Conservation (phyloP, 2,113 vertebrate species). For the Platysteira castanea region DNA sequence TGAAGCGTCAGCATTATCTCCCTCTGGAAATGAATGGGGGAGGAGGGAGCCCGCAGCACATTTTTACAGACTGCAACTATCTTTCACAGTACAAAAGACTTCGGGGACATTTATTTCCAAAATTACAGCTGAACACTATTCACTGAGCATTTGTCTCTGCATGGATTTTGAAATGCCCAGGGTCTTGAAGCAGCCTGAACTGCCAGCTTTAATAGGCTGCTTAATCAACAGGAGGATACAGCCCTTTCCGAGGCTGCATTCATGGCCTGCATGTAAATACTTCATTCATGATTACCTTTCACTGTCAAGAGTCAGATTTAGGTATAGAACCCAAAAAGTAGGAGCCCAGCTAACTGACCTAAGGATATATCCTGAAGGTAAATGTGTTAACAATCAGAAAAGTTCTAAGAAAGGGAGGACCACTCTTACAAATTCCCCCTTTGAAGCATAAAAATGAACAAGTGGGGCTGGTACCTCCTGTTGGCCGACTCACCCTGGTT, state of each 20-base stretch:
- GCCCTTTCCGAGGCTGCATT: background rate
- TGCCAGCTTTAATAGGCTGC: background rate
- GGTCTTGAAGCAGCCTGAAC: background rate
- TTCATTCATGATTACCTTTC: background rate
- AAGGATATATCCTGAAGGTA: background rate
- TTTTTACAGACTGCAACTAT: conserved; percentile 1
- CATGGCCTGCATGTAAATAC: background rate
- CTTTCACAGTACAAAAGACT: background rate
- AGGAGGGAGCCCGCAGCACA: background rate
- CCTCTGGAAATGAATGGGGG: conserved; percentile 10
- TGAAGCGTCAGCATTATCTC: conserved; percentile 60
- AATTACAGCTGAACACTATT: background rate
- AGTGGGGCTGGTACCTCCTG: background rate
- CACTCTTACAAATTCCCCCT: background rate
- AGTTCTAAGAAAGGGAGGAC: background rate
- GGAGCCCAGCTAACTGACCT: background rate
- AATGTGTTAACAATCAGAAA: background rate
- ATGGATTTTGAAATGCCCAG: background rate
- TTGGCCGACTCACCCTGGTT: conserved; percentile 85
- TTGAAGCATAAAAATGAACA: background rate
- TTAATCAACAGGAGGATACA: background rate
- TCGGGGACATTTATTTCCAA: conserved; percentile 18
- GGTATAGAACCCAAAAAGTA: accelerated
- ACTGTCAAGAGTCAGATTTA: background rate
- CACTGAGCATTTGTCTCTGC: background rate